These are phyloP conservation scores for Echinometra lucunter DNA, from an alignment of 53 echinoderm and acorn worm species.

Conservation along the genomic window DNA sequence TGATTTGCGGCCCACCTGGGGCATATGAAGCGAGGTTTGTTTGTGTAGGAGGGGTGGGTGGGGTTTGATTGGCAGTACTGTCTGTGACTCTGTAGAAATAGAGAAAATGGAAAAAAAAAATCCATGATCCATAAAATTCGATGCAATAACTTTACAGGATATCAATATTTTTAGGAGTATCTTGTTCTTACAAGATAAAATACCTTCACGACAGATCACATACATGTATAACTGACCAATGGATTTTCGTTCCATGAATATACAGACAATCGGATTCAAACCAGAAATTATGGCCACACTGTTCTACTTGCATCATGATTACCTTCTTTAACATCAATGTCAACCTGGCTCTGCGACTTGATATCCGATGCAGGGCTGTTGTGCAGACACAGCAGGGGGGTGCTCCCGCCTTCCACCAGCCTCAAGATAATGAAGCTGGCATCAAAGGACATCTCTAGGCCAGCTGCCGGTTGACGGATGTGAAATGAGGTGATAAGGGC, in stretches of 20 bases:
- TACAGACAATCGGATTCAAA: no score
- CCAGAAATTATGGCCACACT: no score
- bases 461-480: slow-evolving; percentile 87
- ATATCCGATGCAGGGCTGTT: slow-evolving; percentile 98
- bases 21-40: slow-evolving; percentile 89
- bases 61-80: slow-evolving; percentile 88
- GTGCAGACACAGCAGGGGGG: slow-evolving; percentile 87
- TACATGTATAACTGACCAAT: no score
- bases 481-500: slow-evolving; percentile 92
- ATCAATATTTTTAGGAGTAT: no score
- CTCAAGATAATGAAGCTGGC: slow-evolving; percentile 90
- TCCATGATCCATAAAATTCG: no score
- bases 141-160: no score
- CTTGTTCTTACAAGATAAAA: no score
- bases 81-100: slow-evolving; percentile 63
- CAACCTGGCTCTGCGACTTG: slow-evolving; percentile 98
- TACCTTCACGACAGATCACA: no score
- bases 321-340: slow-evolving; percentile 97
- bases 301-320: not conserved
- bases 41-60: slow-evolving; percentile 95
- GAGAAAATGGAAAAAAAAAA: not conserved
- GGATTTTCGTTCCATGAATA: no score
- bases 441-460: slow-evolving; percentile 96
- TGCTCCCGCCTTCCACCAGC: slow-evolving; percentile 86
- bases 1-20: slow-evolving; percentile 85